Evolutionary conservation across 1,140 invertebrate species (phyloP).

Genomic region (Elymnias hypermnestra): DNA sequence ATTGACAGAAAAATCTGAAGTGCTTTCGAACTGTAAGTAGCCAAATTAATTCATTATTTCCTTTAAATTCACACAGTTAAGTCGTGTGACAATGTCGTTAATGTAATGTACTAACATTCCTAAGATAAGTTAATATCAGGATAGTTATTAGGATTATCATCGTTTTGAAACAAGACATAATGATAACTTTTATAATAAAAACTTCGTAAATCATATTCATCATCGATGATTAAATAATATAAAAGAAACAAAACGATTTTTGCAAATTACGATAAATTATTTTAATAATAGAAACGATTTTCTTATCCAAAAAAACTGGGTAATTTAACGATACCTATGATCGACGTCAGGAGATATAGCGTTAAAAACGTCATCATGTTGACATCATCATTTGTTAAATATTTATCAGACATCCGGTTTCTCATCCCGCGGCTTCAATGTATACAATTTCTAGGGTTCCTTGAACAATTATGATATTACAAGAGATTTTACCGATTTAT

Average conservation of each 20-base stretch:
- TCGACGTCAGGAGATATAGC: slow-evolving; percentile 4
- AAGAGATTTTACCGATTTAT: no score
- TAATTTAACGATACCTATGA: slow-evolving; percentile 11
- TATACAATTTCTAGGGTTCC: not conserved
- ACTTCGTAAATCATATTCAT: not conserved
- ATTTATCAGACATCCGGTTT: slow-evolving; percentile 49
- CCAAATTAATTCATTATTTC: no score
- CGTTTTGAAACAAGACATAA: no score
- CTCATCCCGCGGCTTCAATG: not conserved
- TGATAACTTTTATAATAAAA: no score
- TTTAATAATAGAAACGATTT: slow-evolving; percentile 18
- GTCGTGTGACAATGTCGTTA: no score
- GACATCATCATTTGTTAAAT: slow-evolving; percentile 51
- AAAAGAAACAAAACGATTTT: slow-evolving; percentile 14
- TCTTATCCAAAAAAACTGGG: slow-evolving; percentile 11
- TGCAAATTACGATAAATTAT: slow-evolving; percentile 16
- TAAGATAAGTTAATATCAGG: no score
- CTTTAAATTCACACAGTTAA: no score
- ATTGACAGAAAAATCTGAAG: no score
- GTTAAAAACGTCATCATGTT: slow-evolving; percentile 47
- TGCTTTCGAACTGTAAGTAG: no score
- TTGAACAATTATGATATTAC: not conserved
- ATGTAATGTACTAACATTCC: no score
- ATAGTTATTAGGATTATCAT: no score
- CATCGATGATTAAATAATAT: slow-evolving; percentile 5